A percentile compares a stretch with the other conserved stretches of the same genome.
phyloP scores from a whole-genome alignment of 2,113 vertebrate genomes.

The Zosterops japonicus region DNA sequence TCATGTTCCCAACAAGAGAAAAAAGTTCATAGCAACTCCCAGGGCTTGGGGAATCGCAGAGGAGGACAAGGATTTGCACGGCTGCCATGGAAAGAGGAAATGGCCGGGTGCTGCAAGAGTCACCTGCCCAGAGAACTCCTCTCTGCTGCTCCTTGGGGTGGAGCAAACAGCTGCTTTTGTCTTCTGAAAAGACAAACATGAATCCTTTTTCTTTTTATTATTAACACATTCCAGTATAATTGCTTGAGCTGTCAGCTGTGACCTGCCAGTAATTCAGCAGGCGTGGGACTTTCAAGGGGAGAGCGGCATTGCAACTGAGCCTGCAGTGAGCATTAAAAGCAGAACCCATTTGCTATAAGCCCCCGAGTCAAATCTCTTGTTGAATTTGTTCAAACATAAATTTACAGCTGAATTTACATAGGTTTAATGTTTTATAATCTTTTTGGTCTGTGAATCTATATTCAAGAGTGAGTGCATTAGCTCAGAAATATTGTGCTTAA shows the following conservation, averaged over 20 bases:
- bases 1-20: background rate
- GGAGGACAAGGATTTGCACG: background rate
- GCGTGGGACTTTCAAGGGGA: constrained; percentile 58
- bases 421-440: constrained; percentile 78
- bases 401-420: constrained; percentile 77
- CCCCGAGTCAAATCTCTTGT: constrained; percentile 72
- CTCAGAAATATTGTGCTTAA: constrained; percentile 68
- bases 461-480: constrained; percentile 64
- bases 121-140: background rate
- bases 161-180: constrained; percentile 67
- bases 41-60: background rate
- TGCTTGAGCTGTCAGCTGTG: constrained; percentile 73
- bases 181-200: constrained; percentile 54
- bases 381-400: constrained; percentile 76
- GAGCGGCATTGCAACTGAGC: background rate
- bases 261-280: constrained; percentile 66
- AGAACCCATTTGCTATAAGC: constrained; percentile 67
- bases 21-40: background rate
- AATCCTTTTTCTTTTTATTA: constrained; percentile 59
- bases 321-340: background rate
- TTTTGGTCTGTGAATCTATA: constrained; percentile 71
- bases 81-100: background rate
- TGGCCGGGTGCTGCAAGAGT: background rate
- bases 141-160: background rate
- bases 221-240: constrained; percentile 69